phyloP scores from a whole-genome alignment of 2,113 vertebrate genomes.

The Ceratotherium simum region DNA sequence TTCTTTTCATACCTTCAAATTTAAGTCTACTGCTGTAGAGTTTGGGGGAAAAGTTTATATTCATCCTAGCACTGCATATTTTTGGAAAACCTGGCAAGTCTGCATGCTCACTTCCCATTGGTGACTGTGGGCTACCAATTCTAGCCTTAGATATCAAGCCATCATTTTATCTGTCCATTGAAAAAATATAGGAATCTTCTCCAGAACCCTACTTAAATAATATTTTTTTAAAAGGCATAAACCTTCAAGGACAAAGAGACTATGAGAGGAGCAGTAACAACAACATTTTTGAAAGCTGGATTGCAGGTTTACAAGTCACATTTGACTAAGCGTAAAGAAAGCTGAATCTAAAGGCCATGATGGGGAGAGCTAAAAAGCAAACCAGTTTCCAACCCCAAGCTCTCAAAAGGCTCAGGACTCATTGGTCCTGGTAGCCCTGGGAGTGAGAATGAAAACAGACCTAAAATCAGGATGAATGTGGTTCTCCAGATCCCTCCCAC shows the following conservation, averaged over 20 bases:
- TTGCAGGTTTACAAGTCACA: background rate
- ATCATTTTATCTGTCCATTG: slow-evolving; percentile 9
- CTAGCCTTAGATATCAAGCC: background rate
- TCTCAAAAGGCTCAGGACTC: background rate
- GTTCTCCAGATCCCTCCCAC: background rate
- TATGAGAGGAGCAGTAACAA: background rate
- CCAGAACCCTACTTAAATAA: background rate
- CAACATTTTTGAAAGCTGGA: slow-evolving; percentile 26
- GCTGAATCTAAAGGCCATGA: background rate
- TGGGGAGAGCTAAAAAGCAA: background rate
- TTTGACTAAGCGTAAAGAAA: background rate
- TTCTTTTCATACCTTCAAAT: background rate
- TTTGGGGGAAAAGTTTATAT: background rate
- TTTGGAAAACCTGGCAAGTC: background rate
- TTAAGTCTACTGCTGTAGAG: background rate
- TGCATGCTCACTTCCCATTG: background rate
- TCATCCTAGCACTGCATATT: background rate
- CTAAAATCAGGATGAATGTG: background rate
- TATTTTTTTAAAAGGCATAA: background rate
- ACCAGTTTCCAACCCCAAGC: background rate
- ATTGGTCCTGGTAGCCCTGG: too few relatives aligned
- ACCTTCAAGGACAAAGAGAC: slow-evolving; percentile 27
- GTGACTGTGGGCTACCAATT: background rate
- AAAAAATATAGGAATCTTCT: background rate
- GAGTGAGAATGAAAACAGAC: background rate